A percentile compares a stretch with the other conserved stretches of the same genome.
phyloP scores from a whole-genome alignment of 2,888 invertebrate species.

The Helleia helle region DNA sequence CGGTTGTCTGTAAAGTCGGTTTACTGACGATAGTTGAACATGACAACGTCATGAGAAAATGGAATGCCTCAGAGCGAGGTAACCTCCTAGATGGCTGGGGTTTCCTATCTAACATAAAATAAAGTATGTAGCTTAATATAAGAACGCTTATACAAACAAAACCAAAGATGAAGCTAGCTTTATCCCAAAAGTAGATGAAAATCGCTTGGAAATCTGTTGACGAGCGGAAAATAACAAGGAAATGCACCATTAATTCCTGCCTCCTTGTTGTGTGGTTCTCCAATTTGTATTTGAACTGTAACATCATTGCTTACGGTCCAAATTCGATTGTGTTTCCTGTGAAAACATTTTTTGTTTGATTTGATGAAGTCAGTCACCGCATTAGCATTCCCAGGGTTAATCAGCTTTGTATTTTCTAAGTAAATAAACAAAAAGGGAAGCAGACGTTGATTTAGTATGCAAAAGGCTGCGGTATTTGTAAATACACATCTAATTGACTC shows the following conservation, averaged over 20 bases:
- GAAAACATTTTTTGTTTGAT: slow-evolving; percentile 34
- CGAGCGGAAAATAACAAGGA: slow-evolving; percentile 26
- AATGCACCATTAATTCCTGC: slow-evolving; percentile 25
- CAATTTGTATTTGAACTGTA: slow-evolving; percentile 13
- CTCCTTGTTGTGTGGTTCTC: slow-evolving; percentile 13
- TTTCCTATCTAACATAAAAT: too few relatives aligned
- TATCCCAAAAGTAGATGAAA: slow-evolving; percentile 23
- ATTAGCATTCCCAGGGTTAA: slow-evolving; percentile 50
- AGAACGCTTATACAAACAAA: slow-evolving; percentile 5
- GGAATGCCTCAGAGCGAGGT: too few relatives aligned
- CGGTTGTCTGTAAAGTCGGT: too few relatives aligned
- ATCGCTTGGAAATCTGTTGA: slow-evolving; percentile 21
- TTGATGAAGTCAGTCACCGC: slow-evolving; percentile 34
- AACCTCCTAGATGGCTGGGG: too few relatives aligned
- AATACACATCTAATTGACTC: too few relatives aligned
- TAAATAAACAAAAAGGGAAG: slow-evolving; percentile 32
- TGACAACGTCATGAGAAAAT: too few relatives aligned
- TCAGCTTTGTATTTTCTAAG: slow-evolving; percentile 49
- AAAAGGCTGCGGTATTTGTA: too few relatives aligned
- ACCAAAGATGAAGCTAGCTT: slow-evolving; percentile 6
- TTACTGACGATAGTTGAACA: too few relatives aligned
- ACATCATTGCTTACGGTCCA: neutral
- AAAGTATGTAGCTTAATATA: neutral
- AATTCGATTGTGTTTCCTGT: slow-evolving; percentile 3
- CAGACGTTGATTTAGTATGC: neutral